Percentiles rank a stretch among this genome's conserved stretches.
Evolutionary conservation across 2,888 invertebrate genomes (phyloP).

Genomic region (Drosophila imparisetae): DNA sequence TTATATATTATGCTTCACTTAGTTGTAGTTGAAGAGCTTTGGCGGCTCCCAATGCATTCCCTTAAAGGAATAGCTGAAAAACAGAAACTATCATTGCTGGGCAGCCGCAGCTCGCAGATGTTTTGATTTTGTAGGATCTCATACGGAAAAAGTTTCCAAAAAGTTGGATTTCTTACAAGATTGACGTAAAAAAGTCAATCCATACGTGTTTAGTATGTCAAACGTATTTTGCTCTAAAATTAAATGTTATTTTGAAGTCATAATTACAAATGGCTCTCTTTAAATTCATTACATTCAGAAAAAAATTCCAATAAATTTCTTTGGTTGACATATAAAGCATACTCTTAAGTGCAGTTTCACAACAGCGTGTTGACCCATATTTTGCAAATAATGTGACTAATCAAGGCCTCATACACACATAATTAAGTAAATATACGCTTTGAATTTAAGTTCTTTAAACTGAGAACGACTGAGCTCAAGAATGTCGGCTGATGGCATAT

Average conservation of each 20-base stretch:
- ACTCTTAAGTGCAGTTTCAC: conserved; percentile 1
- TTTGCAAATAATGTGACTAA: conserved; percentile 41
- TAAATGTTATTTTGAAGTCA: background rate
- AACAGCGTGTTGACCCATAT: conserved; percentile 41
- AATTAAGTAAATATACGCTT: background rate
- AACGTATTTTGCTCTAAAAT: background rate
- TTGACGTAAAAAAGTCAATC: background rate
- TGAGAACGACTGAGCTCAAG: conserved; percentile 35
- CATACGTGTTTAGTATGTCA: background rate
- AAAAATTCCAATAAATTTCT: background rate
- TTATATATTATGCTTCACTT: conserved; percentile 62
- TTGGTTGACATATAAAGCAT: background rate
- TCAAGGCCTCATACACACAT: conserved; percentile 8
- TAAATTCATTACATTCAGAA: background rate
- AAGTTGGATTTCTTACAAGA: background rate
- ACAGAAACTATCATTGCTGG: background rate
- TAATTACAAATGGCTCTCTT: background rate
- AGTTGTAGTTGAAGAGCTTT: conserved; percentile 4
- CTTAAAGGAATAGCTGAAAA: background rate
- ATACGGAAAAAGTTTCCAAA: background rate
- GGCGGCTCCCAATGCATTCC: background rate
- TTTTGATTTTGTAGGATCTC: conserved; percentile 1
- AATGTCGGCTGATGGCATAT: conserved; percentile 2
- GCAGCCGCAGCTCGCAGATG: conserved; percentile 11
- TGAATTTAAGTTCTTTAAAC: conserved; percentile 33